A percentile compares a stretch with the other conserved stretches of the same genome.
phyloP scores from a whole-genome alignment of 1,140 invertebrate species.

The Drosophila arawakana region DNA sequence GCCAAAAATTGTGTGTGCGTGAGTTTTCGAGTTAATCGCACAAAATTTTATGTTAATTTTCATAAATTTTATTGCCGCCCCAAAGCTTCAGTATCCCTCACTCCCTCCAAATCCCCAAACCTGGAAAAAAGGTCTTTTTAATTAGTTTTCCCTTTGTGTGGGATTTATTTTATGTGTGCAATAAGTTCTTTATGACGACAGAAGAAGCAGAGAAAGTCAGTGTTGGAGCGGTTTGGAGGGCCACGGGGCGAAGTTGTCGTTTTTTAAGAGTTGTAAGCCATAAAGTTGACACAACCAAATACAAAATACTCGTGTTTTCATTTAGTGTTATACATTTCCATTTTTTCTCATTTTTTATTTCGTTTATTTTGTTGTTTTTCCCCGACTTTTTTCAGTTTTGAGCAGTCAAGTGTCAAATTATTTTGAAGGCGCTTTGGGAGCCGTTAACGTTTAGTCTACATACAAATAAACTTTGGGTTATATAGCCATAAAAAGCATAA shows the following conservation, averaged over 20 bases:
- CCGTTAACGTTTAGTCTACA: conserved; percentile 64
- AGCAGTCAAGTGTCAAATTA: conserved; percentile 79
- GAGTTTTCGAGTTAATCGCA: conserved; percentile 76
- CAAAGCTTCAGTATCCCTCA: conserved; percentile 4
- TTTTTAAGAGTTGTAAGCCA: conserved; percentile 76
- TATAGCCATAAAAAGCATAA: conserved; percentile 36
- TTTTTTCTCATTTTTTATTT: conserved; percentile 8
- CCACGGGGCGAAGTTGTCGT: neutral
- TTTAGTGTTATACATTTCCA: conserved; percentile 24
- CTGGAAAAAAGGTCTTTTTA: conserved; percentile 70
- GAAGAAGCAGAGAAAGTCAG: neutral
- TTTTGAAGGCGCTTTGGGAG: conserved; percentile 69
- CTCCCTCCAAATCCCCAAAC: neutral
- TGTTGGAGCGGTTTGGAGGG: neutral
- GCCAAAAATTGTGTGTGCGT: conserved; percentile 56
- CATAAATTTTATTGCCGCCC: conserved; percentile 83
- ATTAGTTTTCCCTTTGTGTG: conserved; percentile 69
- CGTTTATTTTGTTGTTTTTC: conserved; percentile 13
- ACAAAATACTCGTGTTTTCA: conserved; percentile 49
- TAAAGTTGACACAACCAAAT: conserved; percentile 68
- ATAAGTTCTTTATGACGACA: conserved; percentile 57
- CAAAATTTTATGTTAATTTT: conserved; percentile 84
- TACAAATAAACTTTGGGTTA: conserved; percentile 43
- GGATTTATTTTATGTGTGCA: conserved; percentile 61
- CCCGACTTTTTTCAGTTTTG: conserved; percentile 27